Base-by-base conservation (phyloP, 37 sponge, comb jelly and placozoan genomes). In the Oopsacas minuta region DNA sequence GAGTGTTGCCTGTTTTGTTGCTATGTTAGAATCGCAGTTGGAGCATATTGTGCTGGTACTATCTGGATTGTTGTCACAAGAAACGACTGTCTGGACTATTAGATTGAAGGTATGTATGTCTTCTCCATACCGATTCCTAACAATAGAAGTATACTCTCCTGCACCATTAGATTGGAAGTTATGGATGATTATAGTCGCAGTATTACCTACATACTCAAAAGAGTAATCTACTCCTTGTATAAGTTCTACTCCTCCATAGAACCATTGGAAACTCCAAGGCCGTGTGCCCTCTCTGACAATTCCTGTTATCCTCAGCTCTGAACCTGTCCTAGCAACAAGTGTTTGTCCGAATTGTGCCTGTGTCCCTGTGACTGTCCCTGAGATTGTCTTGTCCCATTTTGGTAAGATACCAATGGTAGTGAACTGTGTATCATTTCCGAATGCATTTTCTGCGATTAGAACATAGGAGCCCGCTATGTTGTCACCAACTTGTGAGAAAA, bases 261-360 rank as follows among this genome's bases (percentile, higher is more conserved):
- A 61, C 75, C 75, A 61, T 61, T n/a, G 3, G 75, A 61, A 61
- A 12, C 75, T 61, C 75, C 75, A 61, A 3, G 75, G 75, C 75
- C 30, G 22, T 3, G 75, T 61, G 22, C 75, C 75, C 75, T 61
- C 75, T 25, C 75, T 25, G 1, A 61, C 75, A 61, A 61, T 61
- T 61, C 75, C 75, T 32, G 75, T 61, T 25, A 61, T 61, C 5
- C 75, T 25, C 7, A 61, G 20, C 7, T 61, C 75, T 61, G 75
- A 61, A 25, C 75, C 75, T 10, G 20, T 25, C 1, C 75, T 61
- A 3, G 28, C 75, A 32, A 61, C 75, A 12, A 61, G 28, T 61
- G 75, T 61, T n/a, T 61, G 75, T 61, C 75, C 75, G 7, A 61
- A 12, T 34, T 25, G 20, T 3, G 28, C 75, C 22, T 61, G 75